These are phyloP conservation scores for Amblyornis subalaris DNA, from an alignment of 2,113 vertebrate genomes.

Conservation along the genomic window DNA sequence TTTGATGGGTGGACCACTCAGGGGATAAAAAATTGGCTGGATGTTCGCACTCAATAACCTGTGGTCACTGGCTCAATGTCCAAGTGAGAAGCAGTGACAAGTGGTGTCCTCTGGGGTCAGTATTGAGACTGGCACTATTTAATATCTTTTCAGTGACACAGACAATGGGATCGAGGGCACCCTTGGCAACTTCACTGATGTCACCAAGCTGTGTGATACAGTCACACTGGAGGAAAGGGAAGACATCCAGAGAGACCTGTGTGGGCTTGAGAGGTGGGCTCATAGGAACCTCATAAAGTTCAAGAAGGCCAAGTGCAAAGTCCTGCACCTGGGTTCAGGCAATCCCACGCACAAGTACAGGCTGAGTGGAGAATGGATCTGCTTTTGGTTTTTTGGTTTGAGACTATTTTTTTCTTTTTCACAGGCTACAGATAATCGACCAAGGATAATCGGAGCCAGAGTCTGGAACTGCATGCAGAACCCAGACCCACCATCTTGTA, in stretches of 20 bases:
- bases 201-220: not conserved
- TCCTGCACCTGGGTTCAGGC: not conserved
- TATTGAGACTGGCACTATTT: not conserved
- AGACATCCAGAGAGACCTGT: not conserved
- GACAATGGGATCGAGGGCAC: accelerated
- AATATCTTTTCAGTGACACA: accelerated
- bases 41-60: not conserved
- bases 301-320: accelerated
- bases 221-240: accelerated
- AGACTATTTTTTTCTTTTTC: accelerated
- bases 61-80: not conserved
- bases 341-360: not conserved
- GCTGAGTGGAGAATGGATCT: not conserved
- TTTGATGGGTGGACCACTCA: not conserved
- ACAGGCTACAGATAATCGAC: not conserved
- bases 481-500: not conserved
- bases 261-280: not conserved
- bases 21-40: not conserved
- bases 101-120: not conserved
- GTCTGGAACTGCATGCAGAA: not conserved
- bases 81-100: not conserved
- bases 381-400: not conserved
- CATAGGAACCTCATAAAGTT: not conserved
- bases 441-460: not conserved
- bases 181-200: accelerated